Base-by-base conservation (phyloP, 2,888 invertebrate genomes). In the Pandemis heparana region DNA sequence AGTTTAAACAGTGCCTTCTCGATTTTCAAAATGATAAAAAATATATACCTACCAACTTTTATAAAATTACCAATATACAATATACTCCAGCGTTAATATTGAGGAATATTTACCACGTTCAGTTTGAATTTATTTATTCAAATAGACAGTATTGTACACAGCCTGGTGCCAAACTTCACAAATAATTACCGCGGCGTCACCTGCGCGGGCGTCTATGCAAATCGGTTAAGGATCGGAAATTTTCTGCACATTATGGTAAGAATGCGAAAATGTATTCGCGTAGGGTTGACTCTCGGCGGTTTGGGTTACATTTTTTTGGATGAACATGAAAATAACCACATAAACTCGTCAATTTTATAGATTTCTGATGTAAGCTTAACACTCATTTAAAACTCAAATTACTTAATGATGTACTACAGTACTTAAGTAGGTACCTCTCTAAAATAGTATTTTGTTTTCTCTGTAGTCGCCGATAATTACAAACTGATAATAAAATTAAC, bases 161-260 rank as follows among this genome's bases (percentile, higher is more conserved):
- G 90, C 91, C 85, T 90, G 89, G 84, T 82, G 77, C 82, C 82
- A 85, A 92, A 91, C 85, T 92, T 90, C 85, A 79, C 83, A 89
- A 91, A 90, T 90, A 92, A 93, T 94, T 93, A 92, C 88, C 85
- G 79, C 84, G 92, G 79, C 84, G 92, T 91, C 92, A 93, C 92
- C 93, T 93, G 93, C 86, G 89, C 85, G 86, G 23, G 79, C 86
- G 88, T 87, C 87, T 89, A 92, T 92, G 92, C 91, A 91, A 93
- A 92, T 92, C 82, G 82, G 81, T 79, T 79, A 84, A 79, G 83
- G 81, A 83, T 86, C 85, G 85, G 84, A 89, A 89, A 91, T 87
- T 89, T 90, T 91, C 91, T 89, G 86, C 91, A 90, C 90, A 89
- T 92, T 89, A 90, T 91, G 86, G 91, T 90, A 91, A 90, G 89